Evolutionary conservation across 1,140 invertebrate genomes (phyloP), one percentile per base, ranked within the genome.

Genomic region (Bilobella aurantiaca): DNA sequence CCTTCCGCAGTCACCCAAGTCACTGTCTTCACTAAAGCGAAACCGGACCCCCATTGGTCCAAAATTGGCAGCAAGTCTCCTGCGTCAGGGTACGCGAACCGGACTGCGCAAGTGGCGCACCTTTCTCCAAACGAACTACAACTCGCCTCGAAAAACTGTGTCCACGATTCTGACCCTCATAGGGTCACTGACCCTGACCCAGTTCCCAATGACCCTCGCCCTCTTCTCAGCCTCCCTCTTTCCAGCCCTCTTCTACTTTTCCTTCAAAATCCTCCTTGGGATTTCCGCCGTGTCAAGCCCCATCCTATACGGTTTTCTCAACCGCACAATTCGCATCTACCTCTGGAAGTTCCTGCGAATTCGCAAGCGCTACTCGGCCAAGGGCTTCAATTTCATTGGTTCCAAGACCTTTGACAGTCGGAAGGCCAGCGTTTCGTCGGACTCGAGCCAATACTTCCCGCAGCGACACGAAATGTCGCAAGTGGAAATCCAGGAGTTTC

Each of bases 261-360:
- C 64, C 31, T 60, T 34, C 47, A 49, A 28, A 34, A 47, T 62
- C n/a, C 32, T 63, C 2, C 29, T 66, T 28, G 47, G 61, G 14
- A 37, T 66, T n/a, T 49, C 70, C 2, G 62, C 64, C 3, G 29
- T 71, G 0, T 42, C 65, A 1, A 71, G 68, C 60, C 70, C 70
- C 32, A 61, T 71, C 32, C 64, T 71, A 32, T 71, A 71, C 34
- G 70, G 70, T 30, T 69, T 71, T 58, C 67, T 71, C 1, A 71
- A 71, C 30, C 46, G 70, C 56, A 69, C 49, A 25, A 71, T 71
- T 27, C 57, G 70, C 21, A 18, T 64, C 1, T 62, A 68, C 29
- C 59, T 71, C 25, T 69, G 65, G 64, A 68, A 66, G 37, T 58
- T 65, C 2, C 53, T 71, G 2, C 32, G 63, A 63, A 56, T 69